A percentile compares a stretch with the other conserved stretches of the same genome.
phyloP scores from a whole-genome alignment of 2,113 vertebrate genomes.

The Deroptyus accipitrinus region DNA sequence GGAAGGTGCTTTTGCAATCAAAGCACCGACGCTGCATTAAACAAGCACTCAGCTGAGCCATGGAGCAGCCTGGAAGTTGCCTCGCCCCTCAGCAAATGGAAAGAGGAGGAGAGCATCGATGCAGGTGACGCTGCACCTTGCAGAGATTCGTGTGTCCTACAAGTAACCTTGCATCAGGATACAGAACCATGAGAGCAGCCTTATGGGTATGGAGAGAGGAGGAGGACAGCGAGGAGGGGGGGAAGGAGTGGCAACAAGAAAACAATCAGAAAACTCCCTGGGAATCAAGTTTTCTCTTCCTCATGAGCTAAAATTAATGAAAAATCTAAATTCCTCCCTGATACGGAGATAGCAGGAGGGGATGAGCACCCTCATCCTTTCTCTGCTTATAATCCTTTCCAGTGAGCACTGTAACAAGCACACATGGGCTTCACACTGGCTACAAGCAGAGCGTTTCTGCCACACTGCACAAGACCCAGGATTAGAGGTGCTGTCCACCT shows the following conservation, averaged over 20 bases:
- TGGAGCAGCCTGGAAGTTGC: not conserved
- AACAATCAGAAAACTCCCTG: not conserved
- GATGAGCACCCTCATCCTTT: not conserved
- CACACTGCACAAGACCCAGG: too few relatives aligned
- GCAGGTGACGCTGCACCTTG: constrained; percentile 7
- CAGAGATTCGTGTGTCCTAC: constrained; percentile 31
- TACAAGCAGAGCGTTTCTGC: not conserved
- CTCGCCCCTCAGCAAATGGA: not conserved
- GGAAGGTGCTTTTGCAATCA: not conserved
- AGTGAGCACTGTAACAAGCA: rapidly evolving
- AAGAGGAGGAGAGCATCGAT: not conserved
- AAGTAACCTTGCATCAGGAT: constrained; percentile 59
- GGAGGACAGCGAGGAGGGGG: not conserved
- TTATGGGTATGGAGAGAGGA: not conserved
- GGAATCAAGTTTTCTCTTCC: not conserved
- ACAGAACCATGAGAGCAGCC: not conserved
- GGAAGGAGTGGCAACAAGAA: not conserved
- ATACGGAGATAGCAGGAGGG: rapidly evolving
- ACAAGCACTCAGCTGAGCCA: not conserved
- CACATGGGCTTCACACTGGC: not conserved
- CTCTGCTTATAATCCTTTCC: not conserved
- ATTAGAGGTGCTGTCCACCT: not conserved
- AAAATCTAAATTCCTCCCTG: not conserved
- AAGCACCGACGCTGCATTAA: not conserved
- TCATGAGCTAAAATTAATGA: not conserved